Percentiles rank a stretch among this genome's conserved stretches.
Conservation (phyloP, 1,140 invertebrate genomes). For the Calosoma granatense region DNA sequence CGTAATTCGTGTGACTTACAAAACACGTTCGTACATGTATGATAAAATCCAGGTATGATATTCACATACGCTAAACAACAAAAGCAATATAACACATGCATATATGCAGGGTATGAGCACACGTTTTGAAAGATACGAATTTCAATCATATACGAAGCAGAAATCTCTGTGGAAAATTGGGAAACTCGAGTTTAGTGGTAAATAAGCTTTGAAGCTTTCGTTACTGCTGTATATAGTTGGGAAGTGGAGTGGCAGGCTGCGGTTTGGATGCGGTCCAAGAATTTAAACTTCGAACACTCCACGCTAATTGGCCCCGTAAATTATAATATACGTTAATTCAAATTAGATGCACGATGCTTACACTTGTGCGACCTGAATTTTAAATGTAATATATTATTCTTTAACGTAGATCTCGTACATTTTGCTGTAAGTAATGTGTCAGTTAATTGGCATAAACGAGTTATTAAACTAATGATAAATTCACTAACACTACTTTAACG, state of each 20-base stretch:
- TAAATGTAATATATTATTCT: slow-evolving; percentile 2
- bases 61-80: too few relatives aligned
- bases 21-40: too few relatives aligned
- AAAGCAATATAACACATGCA: too few relatives aligned
- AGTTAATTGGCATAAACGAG: not conserved
- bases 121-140: too few relatives aligned
- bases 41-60: too few relatives aligned
- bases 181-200: not conserved
- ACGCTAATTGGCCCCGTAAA: slow-evolving; percentile 2
- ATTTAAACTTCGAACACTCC: slow-evolving; percentile 1
- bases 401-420: not conserved
- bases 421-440: not conserved
- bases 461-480: too few relatives aligned
- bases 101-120: too few relatives aligned
- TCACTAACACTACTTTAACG: too few relatives aligned
- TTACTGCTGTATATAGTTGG: too few relatives aligned
- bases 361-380: not conserved
- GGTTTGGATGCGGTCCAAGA: not conserved
- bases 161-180: too few relatives aligned
- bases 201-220: not conserved
- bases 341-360: slow-evolving; percentile 3
- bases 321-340: slow-evolving; percentile 7
- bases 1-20: too few relatives aligned
- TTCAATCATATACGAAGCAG: too few relatives aligned
- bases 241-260: not conserved